Conservation (phyloP, 2,888 invertebrate species). For the Thera britannica region DNA sequence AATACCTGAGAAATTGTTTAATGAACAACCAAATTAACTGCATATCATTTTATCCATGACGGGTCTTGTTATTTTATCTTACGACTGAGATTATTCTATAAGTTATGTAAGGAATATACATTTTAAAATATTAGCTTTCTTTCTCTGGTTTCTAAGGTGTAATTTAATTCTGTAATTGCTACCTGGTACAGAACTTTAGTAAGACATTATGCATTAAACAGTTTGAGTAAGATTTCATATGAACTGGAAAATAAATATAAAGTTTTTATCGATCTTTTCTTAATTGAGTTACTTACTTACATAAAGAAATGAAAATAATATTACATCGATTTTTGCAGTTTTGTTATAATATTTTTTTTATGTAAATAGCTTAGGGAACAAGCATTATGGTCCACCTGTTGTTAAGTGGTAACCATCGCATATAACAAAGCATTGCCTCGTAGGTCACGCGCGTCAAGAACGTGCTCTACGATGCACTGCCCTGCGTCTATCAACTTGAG, state of each 20-base stretch:
- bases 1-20: conserved; percentile 34
- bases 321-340: too few species aligned
- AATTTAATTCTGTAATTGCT: conserved; percentile 5
- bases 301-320: too few species aligned
- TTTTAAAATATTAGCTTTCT: conserved; percentile 21
- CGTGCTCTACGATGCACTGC: too few species aligned
- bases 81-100: neutral
- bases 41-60: conserved; percentile 23
- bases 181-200: neutral
- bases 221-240: neutral
- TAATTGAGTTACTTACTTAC: too few species aligned
- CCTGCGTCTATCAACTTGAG: too few species aligned
- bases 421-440: too few species aligned
- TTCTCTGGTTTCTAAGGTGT: conserved; percentile 1
- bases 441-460: too few species aligned
- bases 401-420: too few species aligned
- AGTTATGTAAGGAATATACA: conserved; percentile 14
- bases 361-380: too few species aligned
- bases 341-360: too few species aligned
- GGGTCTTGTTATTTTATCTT: conserved; percentile 18
- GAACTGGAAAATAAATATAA: neutral
- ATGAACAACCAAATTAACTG: conserved; percentile 32
- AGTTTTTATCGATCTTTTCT: too few species aligned
- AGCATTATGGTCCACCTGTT: too few species aligned
- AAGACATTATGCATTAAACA: conserved; percentile 10